Evolutionary conservation across 53 echinoderm and acorn worm species (phyloP).

Genomic region (Glandiceps talaboti): DNA sequence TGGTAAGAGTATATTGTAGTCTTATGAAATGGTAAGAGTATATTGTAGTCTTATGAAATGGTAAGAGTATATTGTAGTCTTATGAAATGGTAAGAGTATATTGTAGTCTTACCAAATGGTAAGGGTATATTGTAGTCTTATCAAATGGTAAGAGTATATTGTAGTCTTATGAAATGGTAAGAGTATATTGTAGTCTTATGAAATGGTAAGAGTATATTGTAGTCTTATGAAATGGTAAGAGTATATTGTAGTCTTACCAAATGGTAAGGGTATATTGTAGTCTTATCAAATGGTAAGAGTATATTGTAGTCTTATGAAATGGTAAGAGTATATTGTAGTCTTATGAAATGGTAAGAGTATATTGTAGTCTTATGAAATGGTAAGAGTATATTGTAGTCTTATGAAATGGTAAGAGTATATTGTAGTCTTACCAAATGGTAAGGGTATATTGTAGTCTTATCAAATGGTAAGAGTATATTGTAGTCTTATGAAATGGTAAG

Average conservation of each 20-base stretch:
- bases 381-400: constrained; percentile 34
- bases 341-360: constrained; percentile 50
- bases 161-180: constrained; percentile 46
- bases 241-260: constrained; percentile 59
- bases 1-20: constrained; percentile 31
- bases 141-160: constrained; percentile 45
- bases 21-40: constrained; percentile 46
- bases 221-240: constrained; percentile 47
- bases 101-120: constrained; percentile 56
- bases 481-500: constrained; percentile 46
- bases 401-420: constrained; percentile 48
- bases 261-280: constrained; percentile 33
- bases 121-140: constrained; percentile 42
- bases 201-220: constrained; percentile 38
- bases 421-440: constrained; percentile 50
- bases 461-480: constrained; percentile 44
- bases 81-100: constrained; percentile 49
- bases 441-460: constrained; percentile 43
- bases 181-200: constrained; percentile 53
- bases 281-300: constrained; percentile 40
- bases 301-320: constrained; percentile 74
- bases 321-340: constrained; percentile 27
- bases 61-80: constrained; percentile 29
- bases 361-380: constrained; percentile 61
- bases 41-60: constrained; percentile 68